Conservation (phyloP, 2,888 invertebrate genomes). For the Calameuta pallipes region DNA sequence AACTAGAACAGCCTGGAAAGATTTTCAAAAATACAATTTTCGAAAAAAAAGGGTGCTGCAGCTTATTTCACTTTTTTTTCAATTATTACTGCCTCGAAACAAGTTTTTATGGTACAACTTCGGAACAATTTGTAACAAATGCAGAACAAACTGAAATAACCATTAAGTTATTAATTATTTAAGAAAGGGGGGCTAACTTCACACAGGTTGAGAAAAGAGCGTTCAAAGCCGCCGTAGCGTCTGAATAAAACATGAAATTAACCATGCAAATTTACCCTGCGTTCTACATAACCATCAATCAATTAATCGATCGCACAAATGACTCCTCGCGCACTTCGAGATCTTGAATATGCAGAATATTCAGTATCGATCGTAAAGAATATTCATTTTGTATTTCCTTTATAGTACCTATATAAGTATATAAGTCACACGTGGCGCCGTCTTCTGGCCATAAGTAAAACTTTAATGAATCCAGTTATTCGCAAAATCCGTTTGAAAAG, state of each 20-base stretch:
- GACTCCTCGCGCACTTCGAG: not conserved
- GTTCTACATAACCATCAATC: not conserved
- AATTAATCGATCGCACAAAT: not conserved
- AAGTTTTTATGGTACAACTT: no score
- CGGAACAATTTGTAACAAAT: no score
- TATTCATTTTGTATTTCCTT: not conserved
- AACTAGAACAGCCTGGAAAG: no score
- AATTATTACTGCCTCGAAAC: no score
- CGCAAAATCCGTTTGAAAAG: constrained; percentile 14
- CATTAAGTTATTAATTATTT: no score
- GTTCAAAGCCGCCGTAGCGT: not conserved
- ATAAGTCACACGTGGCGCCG: not conserved
- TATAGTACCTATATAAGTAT: not conserved
- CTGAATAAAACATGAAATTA: constrained; percentile 5
- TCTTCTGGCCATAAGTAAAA: not conserved
- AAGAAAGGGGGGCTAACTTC: no score
- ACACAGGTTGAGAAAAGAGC: not conserved
- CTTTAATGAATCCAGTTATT: constrained; percentile 10
- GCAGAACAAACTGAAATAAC: no score
- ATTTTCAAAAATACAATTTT: no score
- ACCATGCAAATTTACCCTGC: not conserved
- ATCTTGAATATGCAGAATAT: not conserved
- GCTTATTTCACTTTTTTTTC: no score
- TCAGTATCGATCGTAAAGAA: not conserved
- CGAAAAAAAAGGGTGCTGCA: no score